Evolutionary conservation across 2,888 invertebrate genomes (phyloP), one percentile per base, ranked within the genome.

Genomic region (Dyspetes luteomarginatus): DNA sequence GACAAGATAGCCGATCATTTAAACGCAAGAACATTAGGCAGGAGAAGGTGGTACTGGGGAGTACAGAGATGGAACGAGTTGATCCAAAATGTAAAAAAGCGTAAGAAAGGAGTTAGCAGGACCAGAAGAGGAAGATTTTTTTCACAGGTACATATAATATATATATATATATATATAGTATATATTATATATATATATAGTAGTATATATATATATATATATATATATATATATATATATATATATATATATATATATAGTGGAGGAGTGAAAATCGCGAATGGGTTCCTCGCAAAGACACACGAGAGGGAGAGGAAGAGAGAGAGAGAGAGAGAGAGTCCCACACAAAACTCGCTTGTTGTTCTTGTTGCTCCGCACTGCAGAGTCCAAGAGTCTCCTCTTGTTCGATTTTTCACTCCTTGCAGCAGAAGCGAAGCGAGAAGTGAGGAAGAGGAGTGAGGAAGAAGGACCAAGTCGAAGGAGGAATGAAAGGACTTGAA

Each of bases 371-470:
- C 83, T 77, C 69, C 75, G 81, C 78, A 76, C n/a, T n/a, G 78
- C 58, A 15, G 5, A 9, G 60, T 64, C 36, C 64, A 69, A 52
- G 78, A 83, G 80, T 81, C 83, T 75, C 50, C 80, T 84, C 85
- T 86, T 87, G 87, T 85, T 88, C 85, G 85, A 85, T 88, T 87
- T 86, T 82, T 85, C 83, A 72, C 67, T 55, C 65, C 65, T 65
- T n/a, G n/a, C n/a, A n/a, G n/a, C n/a, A n/a, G 52, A 65, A 71
- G 79, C 73, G 65, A 43, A 65, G 60, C 72, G 45, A 60, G 36
- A 36, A 64, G 52, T 60, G 74, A 45, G 56, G 72, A 62, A 72
- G 76, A 80, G 60, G 45, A 56, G 52, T 43, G 77, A 76, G 50
- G 45, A 68, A 24, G 62, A 62, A 45, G 43, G 48, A 52, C 41